These are phyloP conservation scores for Sebastes hubbsi DNA, from an alignment of 2,797 vertebrate species.

Conservation along the genomic window DNA sequence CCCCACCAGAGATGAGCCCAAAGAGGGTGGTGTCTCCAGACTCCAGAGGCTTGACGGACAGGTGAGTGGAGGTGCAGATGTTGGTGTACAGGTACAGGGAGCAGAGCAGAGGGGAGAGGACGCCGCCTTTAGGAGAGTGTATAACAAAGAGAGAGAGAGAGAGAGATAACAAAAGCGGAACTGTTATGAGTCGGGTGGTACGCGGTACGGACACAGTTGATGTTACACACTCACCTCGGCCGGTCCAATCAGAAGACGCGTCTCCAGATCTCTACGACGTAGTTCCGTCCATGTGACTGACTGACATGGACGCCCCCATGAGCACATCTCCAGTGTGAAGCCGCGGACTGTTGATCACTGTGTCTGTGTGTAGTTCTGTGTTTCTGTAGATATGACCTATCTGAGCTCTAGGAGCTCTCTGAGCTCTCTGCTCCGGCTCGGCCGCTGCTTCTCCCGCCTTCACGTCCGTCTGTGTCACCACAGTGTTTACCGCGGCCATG, in stretches of 20 bases:
- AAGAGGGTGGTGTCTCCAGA: too few relatives aligned
- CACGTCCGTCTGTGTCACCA: constrained; percentile 70
- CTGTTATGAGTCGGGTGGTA: neutral
- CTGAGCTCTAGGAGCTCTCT: too few relatives aligned
- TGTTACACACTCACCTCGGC: neutral
- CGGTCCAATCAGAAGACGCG: constrained; percentile 65
- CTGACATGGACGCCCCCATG: constrained; percentile 71
- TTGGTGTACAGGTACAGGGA: too few relatives aligned
- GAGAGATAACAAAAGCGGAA: neutral
- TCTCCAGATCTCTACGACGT: neutral
- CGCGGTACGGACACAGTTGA: neutral
- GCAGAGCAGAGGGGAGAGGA: too few relatives aligned
- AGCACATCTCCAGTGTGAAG: constrained; percentile 1
- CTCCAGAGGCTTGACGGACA: too few relatives aligned
- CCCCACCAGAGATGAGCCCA: too few relatives aligned
- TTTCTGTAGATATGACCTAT: constrained; percentile 49
- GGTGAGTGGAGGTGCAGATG: too few relatives aligned
- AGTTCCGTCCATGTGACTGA: constrained; percentile 57
- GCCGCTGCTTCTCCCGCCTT: constrained; percentile 39
- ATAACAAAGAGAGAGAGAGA: too few relatives aligned
- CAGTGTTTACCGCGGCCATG: constrained; percentile 74
- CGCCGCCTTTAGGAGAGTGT: neutral
- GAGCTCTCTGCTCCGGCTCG: constrained; percentile 38
- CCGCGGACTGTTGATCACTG: neutral
- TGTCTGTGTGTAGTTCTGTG: neutral